A percentile compares a stretch with the other conserved stretches of the same genome.
Conservation (phyloP, 2,888 invertebrate species). For the Sycophila texana region DNA sequence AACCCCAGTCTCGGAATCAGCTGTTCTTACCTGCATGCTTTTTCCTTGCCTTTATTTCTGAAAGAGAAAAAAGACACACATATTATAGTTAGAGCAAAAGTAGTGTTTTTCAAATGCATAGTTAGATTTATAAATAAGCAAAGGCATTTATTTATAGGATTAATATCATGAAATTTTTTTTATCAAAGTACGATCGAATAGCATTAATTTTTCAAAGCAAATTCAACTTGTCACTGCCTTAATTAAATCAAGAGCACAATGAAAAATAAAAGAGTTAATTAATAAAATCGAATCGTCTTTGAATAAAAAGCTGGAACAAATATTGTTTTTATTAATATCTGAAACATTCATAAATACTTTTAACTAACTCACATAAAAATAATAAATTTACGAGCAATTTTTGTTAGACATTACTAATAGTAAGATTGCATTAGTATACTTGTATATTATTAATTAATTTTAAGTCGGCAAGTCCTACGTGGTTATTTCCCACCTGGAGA, state of each 20-base stretch:
- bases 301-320: not conserved
- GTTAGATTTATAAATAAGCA: constrained; percentile 34
- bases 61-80: constrained; percentile 68
- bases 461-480: not conserved
- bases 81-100: constrained; percentile 39
- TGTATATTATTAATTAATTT: constrained; percentile 1
- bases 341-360: constrained; percentile 32
- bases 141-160: constrained; percentile 33
- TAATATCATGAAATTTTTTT: constrained; percentile 1
- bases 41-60: constrained; percentile 86
- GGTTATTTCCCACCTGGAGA: no score
- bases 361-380: constrained; percentile 9
- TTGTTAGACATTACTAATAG: not conserved
- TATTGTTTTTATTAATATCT: constrained; percentile 5
- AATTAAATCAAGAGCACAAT: no score
- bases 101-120: constrained; percentile 12
- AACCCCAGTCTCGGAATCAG: constrained; percentile 15
- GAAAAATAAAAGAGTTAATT: no score
- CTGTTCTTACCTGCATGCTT: constrained; percentile 81
- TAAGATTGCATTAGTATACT: constrained; percentile 22
- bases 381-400: not conserved
- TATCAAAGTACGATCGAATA: not conserved
- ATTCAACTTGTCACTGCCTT: no score
- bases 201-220: no score
- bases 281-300: no score